phyloP scores from a whole-genome alignment of 2,113 vertebrate genomes.

The Taurulus bubalis region DNA sequence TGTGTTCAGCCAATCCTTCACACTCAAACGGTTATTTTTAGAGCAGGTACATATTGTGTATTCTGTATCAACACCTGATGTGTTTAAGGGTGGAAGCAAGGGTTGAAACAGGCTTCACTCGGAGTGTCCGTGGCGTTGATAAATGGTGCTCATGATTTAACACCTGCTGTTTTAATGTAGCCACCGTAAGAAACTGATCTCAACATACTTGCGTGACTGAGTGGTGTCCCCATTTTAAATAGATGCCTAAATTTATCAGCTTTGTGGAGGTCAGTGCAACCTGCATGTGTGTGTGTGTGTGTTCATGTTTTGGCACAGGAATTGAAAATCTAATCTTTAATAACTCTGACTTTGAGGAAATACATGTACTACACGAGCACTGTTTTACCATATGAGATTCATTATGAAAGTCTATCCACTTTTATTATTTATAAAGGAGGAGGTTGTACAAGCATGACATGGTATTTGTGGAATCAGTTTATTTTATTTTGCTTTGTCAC shows the following conservation, averaged over 20 bases:
- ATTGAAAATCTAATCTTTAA: slow-evolving; percentile 12
- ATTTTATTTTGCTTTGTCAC: neutral
- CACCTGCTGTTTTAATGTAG: slow-evolving; percentile 87
- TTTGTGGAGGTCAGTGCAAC: slow-evolving; percentile 80
- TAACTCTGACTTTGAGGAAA: neutral
- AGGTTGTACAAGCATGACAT: neutral
- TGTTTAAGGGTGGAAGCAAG: slow-evolving; percentile 17
- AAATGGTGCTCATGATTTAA: slow-evolving; percentile 84
- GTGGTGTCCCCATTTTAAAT: slow-evolving; percentile 82
- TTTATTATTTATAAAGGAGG: neutral
- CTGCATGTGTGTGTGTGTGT: slow-evolving; percentile 33
- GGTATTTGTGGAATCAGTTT: neutral
- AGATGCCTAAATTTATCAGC: slow-evolving; percentile 87
- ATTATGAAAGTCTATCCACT: neutral
- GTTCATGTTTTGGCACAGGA: slow-evolving; percentile 44
- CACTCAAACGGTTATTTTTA: slow-evolving; percentile 28
- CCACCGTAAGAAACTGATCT: slow-evolving; percentile 88
- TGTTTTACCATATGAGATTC: neutral
- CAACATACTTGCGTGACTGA: slow-evolving; percentile 81
- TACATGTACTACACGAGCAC: neutral
- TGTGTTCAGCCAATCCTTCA: slow-evolving; percentile 33
- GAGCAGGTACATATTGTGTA: slow-evolving; percentile 34
- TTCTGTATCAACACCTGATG: slow-evolving; percentile 40
- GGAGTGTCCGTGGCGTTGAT: slow-evolving; percentile 69
- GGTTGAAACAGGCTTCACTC: slow-evolving; percentile 33